These are phyloP conservation scores for Lampris megalopsis DNA, from an alignment of 2,113 vertebrate species.

Conservation along the genomic window DNA sequence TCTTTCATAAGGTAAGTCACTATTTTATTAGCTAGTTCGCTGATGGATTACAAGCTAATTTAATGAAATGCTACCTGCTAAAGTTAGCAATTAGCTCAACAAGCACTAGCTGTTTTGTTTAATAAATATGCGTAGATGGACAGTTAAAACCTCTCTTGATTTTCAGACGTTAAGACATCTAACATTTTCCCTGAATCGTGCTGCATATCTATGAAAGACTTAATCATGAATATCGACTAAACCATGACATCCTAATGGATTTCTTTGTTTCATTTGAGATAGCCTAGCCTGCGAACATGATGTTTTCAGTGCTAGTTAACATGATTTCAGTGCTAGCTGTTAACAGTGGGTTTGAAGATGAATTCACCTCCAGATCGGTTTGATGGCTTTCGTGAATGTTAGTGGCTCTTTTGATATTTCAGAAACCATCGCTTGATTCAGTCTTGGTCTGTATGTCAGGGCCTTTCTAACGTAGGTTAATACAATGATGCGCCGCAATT, in stretches of 20 bases:
- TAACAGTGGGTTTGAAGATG: neutral
- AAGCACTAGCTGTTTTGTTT: conserved; percentile 66
- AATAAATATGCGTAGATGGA: neutral
- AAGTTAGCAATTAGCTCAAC: no score
- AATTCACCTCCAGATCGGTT: neutral
- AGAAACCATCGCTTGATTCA: neutral
- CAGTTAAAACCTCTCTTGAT: no score
- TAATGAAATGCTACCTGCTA: conserved; percentile 18
- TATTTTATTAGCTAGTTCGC: conserved; percentile 19
- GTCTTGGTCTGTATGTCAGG: neutral
- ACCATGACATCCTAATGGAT: neutral
- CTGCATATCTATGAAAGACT: no score
- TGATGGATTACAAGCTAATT: conserved; percentile 40
- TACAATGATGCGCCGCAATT: conserved; percentile 3
- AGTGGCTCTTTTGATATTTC: neutral
- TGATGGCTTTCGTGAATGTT: neutral
- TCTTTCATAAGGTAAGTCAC: conserved; percentile 80
- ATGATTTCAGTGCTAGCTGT: conserved; percentile 12
- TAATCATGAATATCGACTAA: neutral
- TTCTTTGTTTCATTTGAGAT: conserved; percentile 60
- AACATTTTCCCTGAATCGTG: no score
- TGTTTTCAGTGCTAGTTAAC: neutral
- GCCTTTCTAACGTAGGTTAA: neutral
- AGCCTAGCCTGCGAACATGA: conserved; percentile 36
- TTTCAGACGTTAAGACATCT: no score